Conservation (phyloP, 2,797 vertebrate species). For the Choloepus didactylus region DNA sequence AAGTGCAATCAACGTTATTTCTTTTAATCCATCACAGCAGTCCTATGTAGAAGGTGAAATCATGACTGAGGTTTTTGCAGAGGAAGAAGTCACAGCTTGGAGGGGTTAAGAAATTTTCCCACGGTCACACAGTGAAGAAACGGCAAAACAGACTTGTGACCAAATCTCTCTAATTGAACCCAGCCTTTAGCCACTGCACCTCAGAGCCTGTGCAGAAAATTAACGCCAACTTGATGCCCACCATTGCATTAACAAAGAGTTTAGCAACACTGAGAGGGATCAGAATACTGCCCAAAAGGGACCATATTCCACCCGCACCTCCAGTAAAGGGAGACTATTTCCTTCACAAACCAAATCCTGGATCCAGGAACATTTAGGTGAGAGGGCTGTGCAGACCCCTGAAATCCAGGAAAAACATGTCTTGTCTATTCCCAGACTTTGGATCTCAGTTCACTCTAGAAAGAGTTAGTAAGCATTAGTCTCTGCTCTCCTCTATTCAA, state of each 20-base stretch:
- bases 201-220: background rate
- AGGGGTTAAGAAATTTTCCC: background rate
- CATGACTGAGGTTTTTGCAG: background rate
- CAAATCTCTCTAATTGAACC: background rate
- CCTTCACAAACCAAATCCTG: background rate
- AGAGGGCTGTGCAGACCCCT: background rate
- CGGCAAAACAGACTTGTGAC: background rate
- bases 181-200: background rate
- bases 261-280: background rate
- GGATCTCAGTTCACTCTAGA: background rate
- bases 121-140: background rate
- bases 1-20: background rate
- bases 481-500: background rate
- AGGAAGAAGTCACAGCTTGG: background rate
- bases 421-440: background rate
- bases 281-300: background rate
- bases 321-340: background rate
- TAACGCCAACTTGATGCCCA: background rate
- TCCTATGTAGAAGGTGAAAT: background rate
- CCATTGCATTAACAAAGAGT: background rate
- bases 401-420: background rate
- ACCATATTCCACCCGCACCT: background rate
- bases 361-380: background rate
- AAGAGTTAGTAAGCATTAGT: background rate
- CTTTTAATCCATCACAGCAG: background rate